A percentile compares a stretch with the other conserved stretches of the same genome.
phyloP scores from a whole-genome alignment of 2,113 vertebrate genomes.

The Benitochromis conjunctus region DNA sequence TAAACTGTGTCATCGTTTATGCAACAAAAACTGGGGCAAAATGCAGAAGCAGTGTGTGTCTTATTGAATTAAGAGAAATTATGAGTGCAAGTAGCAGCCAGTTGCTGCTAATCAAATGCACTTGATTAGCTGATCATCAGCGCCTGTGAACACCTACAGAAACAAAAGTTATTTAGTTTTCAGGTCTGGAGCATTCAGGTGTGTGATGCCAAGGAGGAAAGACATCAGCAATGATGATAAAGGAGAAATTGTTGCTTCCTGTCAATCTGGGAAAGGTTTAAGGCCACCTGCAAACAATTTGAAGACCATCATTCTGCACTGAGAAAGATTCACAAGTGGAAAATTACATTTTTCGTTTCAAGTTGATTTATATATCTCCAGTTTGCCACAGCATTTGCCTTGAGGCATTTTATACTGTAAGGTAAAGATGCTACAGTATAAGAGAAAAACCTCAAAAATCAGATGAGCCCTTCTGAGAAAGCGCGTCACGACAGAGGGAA shows the following conservation, averaged over 20 bases:
- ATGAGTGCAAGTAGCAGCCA: not conserved
- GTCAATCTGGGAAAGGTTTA: not conserved
- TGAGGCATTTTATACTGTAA: not conserved
- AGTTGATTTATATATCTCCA: not conserved
- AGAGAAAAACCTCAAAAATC: not conserved
- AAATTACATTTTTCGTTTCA: not conserved
- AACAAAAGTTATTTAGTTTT: rapidly evolving
- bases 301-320: not conserved
- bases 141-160: not conserved
- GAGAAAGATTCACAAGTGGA: not conserved
- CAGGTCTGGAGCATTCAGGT: not conserved
- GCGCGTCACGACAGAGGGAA: not conserved
- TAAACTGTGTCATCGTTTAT: not conserved
- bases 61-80: not conserved
- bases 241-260: not conserved
- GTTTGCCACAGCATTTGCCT: not conserved
- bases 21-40: not conserved
- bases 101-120: not conserved
- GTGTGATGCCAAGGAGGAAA: not conserved
- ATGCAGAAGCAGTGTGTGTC: not conserved
- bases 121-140: not conserved
- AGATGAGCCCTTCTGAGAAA: too few species aligned
- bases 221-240: not conserved
- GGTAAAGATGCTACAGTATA: not conserved
- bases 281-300: not conserved